Percentiles rank a stretch among this genome's conserved stretches.
These are phyloP conservation scores for Morpho deidamia DNA, from an alignment of 2,888 invertebrate genomes.

Conservation along the genomic window DNA sequence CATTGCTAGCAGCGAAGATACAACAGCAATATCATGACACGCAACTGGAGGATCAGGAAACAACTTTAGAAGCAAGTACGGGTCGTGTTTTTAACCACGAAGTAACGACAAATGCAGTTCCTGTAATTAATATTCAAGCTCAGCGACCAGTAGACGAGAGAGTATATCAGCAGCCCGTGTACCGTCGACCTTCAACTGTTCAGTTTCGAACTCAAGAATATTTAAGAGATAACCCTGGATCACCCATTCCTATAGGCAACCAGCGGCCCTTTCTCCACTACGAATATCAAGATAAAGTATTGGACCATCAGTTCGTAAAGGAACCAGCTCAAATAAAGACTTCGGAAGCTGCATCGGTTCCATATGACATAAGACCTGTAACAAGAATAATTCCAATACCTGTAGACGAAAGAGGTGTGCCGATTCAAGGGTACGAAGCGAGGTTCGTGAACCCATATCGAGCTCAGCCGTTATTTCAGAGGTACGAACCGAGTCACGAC, in stretches of 20 bases:
- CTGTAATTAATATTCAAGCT: slow-evolving; percentile 74
- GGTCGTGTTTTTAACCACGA: slow-evolving; percentile 70
- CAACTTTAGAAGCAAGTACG: slow-evolving; percentile 71
- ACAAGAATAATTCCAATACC: slow-evolving; percentile 65
- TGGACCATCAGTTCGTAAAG: slow-evolving; percentile 64
- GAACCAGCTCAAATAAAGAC: slow-evolving; percentile 48
- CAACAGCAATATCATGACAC: slow-evolving; percentile 65
- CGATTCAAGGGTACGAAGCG: slow-evolving; percentile 59
- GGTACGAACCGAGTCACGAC: slow-evolving; percentile 73
- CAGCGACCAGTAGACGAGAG: slow-evolving; percentile 57
- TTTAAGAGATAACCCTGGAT: slow-evolving; percentile 68
- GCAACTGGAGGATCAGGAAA: slow-evolving; percentile 57
- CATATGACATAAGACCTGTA: slow-evolving; percentile 57
- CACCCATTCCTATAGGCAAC: slow-evolving; percentile 69
- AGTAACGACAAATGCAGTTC: slow-evolving; percentile 73
- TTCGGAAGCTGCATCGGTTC: slow-evolving; percentile 49
- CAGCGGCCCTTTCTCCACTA: slow-evolving; percentile 72
- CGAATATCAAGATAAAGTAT: slow-evolving; percentile 65
- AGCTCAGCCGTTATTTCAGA: slow-evolving; percentile 37
- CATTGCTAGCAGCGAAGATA: slow-evolving; percentile 65
- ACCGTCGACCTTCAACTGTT: slow-evolving; percentile 51
- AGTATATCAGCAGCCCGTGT: slow-evolving; percentile 58
- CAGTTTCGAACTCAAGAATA: slow-evolving; percentile 71
- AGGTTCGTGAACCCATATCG: slow-evolving; percentile 59
- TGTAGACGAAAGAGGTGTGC: slow-evolving; percentile 67